Evolutionary conservation across 2,113 vertebrate species (phyloP).

Genomic region (Heptranchias perlo): DNA sequence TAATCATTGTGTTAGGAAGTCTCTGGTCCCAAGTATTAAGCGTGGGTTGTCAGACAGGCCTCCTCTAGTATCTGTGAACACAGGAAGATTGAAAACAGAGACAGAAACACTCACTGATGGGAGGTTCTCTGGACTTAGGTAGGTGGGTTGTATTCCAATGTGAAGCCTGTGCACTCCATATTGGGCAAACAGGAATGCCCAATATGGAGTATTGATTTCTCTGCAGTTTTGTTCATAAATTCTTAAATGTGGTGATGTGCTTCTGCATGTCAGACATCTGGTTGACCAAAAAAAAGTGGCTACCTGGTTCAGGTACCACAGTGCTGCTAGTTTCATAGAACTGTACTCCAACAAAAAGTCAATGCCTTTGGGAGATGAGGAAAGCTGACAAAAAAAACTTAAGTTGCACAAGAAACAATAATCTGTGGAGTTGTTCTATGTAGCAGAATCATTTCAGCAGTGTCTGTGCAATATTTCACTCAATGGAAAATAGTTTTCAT

Average conservation of each 20-base stretch:
- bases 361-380: background rate
- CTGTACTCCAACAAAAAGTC: background rate
- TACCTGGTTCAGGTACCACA: background rate
- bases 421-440: background rate
- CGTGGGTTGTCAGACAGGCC: background rate
- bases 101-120: background rate
- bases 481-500: background rate
- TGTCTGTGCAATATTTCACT: slow-evolving; percentile 8
- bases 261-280: background rate
- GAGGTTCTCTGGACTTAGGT: background rate
- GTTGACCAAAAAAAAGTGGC: background rate
- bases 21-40: background rate
- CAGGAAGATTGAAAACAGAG: background rate
- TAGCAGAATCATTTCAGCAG: background rate
- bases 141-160: background rate
- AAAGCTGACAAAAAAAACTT: background rate
- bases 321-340: background rate
- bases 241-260: background rate
- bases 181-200: background rate
- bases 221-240: background rate
- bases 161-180: background rate
- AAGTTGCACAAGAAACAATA: background rate
- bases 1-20: background rate
- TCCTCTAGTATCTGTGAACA: background rate
- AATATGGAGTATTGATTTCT: background rate